These are phyloP conservation scores for Mallateleia sp. DNA, from an alignment of 2,888 invertebrate genomes.

Conservation along the genomic window DNA sequence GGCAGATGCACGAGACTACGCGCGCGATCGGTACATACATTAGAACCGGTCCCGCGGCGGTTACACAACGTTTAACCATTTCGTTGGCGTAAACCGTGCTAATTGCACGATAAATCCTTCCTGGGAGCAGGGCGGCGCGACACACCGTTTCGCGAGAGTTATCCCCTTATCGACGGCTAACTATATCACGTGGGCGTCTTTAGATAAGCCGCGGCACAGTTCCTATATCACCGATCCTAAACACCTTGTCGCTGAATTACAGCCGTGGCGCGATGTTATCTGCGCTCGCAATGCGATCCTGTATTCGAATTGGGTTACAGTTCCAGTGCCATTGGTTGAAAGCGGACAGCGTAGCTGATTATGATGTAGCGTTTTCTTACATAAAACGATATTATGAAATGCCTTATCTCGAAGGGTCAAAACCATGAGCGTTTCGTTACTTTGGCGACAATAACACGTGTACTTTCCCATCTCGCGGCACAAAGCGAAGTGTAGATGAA, in stretches of 20 bases:
- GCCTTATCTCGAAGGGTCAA: conserved; percentile 57
- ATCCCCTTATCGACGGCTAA: conserved; percentile 75
- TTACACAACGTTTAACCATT: conserved; percentile 76
- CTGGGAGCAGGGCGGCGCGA: conserved; percentile 67
- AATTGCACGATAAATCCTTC: conserved; percentile 82
- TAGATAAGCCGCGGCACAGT: conserved; percentile 67
- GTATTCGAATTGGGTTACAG: conserved; percentile 56
- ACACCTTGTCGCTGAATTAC: conserved; percentile 68
- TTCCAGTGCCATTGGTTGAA: background rate
- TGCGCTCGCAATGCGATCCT: conserved; percentile 16
- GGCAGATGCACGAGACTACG: conserved; percentile 59
- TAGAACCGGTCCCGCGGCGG: conserved; percentile 75
- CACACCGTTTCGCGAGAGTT: conserved; percentile 70
- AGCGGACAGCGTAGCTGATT: background rate
- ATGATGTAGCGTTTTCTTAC: conserved; percentile 10
- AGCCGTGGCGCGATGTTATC: conserved; percentile 54
- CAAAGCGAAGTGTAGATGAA: conserved; percentile 78
- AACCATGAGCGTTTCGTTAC: conserved; percentile 59
- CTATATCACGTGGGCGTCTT: conserved; percentile 74
- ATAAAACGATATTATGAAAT: conserved; percentile 2
- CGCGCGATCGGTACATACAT: conserved; percentile 69
- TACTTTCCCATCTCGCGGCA: conserved; percentile 69
- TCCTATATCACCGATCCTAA: conserved; percentile 75
- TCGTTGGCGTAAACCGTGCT: conserved; percentile 74
- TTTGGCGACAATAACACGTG: conserved; percentile 63